Evolutionary conservation across 2,797 vertebrate genomes (phyloP).

Genomic region (Sternarchorhynchus goeldii): DNA sequence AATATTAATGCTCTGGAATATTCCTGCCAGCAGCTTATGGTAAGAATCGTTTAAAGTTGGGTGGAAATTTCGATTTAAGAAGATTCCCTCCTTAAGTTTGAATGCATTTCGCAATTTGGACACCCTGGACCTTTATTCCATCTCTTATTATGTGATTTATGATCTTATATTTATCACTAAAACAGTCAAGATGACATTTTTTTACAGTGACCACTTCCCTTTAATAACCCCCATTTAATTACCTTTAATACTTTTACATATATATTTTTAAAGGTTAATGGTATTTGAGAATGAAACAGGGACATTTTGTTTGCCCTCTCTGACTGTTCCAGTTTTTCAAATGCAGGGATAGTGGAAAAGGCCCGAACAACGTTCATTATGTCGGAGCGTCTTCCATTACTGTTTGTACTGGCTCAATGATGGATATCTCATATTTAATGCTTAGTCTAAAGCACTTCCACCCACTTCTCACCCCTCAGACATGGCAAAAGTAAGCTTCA

Average conservation of each 20-base stretch:
- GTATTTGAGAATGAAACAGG: not conserved
- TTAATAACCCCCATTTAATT: too few species aligned
- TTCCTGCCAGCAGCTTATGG: constrained; percentile 50
- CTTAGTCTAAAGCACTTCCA: constrained; percentile 62
- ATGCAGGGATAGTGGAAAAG: constrained; percentile 54
- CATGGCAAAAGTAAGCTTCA: constrained; percentile 70
- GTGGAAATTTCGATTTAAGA: constrained; percentile 53
- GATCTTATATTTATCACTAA: not conserved
- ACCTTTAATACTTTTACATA: too few species aligned
- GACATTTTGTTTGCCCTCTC: not conserved
- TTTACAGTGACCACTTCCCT: not conserved
- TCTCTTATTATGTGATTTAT: not conserved
- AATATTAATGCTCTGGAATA: constrained; percentile 62
- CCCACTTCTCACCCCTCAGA: constrained; percentile 65
- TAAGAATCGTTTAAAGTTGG: constrained; percentile 56
- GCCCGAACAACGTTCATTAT: constrained; percentile 54
- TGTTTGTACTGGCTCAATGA: constrained; percentile 56
- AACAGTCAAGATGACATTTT: not conserved
- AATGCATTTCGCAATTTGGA: constrained; percentile 37
- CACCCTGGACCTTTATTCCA: constrained; percentile 11
- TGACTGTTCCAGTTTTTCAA: constrained; percentile 31
- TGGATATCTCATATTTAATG: constrained; percentile 58
- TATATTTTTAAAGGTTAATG: not conserved
- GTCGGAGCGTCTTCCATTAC: constrained; percentile 58
- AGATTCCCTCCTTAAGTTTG: constrained; percentile 38